phyloP scores from a whole-genome alignment of 2,797 vertebrate species.

The Masticophis lateralis region DNA sequence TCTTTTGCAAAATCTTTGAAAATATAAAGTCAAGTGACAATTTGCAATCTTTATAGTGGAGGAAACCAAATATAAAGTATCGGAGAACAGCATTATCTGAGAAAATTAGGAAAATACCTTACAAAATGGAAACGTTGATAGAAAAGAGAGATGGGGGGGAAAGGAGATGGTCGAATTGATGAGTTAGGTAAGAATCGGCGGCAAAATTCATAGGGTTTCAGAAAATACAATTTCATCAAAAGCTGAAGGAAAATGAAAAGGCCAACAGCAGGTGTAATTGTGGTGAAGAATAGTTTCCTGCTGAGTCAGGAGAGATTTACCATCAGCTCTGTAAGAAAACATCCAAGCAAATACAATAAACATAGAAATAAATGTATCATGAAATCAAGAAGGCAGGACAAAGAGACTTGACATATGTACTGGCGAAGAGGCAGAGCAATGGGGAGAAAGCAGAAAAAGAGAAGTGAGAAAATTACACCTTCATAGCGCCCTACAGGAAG shows the following conservation, averaged over 20 bases:
- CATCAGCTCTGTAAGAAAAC: slow-evolving; percentile 61
- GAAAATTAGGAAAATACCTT: slow-evolving; percentile 61
- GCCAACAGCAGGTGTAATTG: slow-evolving; percentile 69
- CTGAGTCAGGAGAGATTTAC: slow-evolving; percentile 68
- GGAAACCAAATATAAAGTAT: slow-evolving; percentile 50
- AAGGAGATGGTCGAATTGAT: slow-evolving; percentile 50
- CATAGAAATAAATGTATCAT: slow-evolving; percentile 65
- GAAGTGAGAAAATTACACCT: slow-evolving; percentile 49
- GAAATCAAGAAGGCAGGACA: slow-evolving; percentile 61
- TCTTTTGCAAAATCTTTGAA: slow-evolving; percentile 24
- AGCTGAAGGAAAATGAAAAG: slow-evolving; percentile 69
- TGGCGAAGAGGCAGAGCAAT: slow-evolving; percentile 50
- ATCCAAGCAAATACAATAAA: slow-evolving; percentile 67
- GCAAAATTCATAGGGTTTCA: slow-evolving; percentile 60
- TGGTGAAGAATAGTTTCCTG: slow-evolving; percentile 66
- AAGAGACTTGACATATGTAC: slow-evolving; percentile 36
- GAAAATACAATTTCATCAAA: slow-evolving; percentile 72
- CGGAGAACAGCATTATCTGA: slow-evolving; percentile 52
- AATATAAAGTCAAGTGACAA: slow-evolving; percentile 31
- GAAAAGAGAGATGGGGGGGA: slow-evolving; percentile 37
- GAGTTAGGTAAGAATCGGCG: slow-evolving; percentile 60
- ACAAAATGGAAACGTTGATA: slow-evolving; percentile 54
- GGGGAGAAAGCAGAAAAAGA: slow-evolving; percentile 42
- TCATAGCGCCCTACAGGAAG: slow-evolving; percentile 42
- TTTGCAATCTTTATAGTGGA: neutral